Percentiles rank a stretch among this genome's conserved stretches.
phyloP scores from a whole-genome alignment of 2,888 invertebrate genomes.

The Meteorus colon region DNA sequence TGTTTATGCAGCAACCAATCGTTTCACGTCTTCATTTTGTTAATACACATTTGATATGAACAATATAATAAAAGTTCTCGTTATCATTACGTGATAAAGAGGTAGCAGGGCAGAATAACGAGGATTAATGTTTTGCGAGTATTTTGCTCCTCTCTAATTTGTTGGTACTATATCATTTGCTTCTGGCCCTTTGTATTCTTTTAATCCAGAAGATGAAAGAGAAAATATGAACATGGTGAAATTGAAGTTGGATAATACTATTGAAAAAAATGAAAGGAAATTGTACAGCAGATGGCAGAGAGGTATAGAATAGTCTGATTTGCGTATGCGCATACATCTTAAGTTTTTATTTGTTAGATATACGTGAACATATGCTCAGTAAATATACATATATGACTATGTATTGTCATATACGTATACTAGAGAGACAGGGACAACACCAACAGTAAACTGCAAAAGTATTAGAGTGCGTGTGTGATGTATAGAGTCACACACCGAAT shows the following conservation, averaged over 20 bases:
- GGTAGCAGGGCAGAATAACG: too few species aligned
- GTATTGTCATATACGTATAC: neutral
- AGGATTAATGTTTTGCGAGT: too few species aligned
- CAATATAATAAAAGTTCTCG: too few species aligned
- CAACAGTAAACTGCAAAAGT: neutral
- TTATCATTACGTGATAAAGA: too few species aligned
- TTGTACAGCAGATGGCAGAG: neutral
- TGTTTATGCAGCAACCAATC: too few species aligned
- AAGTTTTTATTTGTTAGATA: neutral
- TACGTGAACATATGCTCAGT: neutral
- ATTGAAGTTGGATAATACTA: neutral
- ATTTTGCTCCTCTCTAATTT: too few species aligned
- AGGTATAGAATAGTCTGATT: neutral
- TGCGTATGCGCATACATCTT: neutral
- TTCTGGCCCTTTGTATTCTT: too few species aligned
- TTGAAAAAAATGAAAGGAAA: neutral
- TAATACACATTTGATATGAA: too few species aligned
- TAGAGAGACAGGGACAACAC: neutral
- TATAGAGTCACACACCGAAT: neutral
- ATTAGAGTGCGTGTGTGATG: neutral
- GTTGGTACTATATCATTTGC: too few species aligned
- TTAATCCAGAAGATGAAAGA: neutral
- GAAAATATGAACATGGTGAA: neutral
- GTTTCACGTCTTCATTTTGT: too few species aligned
- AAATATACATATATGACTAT: neutral